These are phyloP conservation scores for Clarias batrachus DNA, from an alignment of 2,113 vertebrate species.

Conservation along the genomic window DNA sequence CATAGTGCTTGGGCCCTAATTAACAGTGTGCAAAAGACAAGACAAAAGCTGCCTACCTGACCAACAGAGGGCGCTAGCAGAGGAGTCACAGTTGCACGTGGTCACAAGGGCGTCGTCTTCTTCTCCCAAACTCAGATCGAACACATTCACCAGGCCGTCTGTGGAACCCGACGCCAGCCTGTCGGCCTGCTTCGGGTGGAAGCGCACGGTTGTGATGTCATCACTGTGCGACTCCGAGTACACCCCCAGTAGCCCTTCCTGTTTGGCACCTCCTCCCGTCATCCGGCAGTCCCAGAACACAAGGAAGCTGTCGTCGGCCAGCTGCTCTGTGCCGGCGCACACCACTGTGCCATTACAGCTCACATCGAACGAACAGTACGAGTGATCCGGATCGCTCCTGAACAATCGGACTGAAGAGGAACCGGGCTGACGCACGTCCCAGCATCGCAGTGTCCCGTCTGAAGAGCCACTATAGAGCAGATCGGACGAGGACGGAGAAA, in stretches of 20 bases:
- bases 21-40: background rate
- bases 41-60: constrained; percentile 61
- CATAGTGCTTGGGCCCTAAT: no score
- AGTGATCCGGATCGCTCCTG: constrained; percentile 74
- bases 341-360: constrained; percentile 78
- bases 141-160: constrained; percentile 92
- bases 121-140: constrained; percentile 79
- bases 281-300: constrained; percentile 90
- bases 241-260: constrained; percentile 72
- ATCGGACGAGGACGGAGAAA: constrained; percentile 64
- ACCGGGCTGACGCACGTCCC: constrained; percentile 78
- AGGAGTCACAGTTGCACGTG: constrained; percentile 88
- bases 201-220: constrained; percentile 87
- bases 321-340: constrained; percentile 88
- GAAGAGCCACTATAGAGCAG: constrained; percentile 80
- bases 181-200: constrained; percentile 82
- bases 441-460: constrained; percentile 77
- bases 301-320: constrained; percentile 78
- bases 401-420: constrained; percentile 71
- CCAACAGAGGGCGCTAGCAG: constrained; percentile 82
- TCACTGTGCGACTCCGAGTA: constrained; percentile 94
- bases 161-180: constrained; percentile 82
- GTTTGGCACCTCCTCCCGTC: constrained; percentile 45
- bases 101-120: constrained; percentile 87
- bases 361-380: constrained; percentile 85